Conservation (phyloP, 1,140 invertebrate species). For the Littorina saxatilis region DNA sequence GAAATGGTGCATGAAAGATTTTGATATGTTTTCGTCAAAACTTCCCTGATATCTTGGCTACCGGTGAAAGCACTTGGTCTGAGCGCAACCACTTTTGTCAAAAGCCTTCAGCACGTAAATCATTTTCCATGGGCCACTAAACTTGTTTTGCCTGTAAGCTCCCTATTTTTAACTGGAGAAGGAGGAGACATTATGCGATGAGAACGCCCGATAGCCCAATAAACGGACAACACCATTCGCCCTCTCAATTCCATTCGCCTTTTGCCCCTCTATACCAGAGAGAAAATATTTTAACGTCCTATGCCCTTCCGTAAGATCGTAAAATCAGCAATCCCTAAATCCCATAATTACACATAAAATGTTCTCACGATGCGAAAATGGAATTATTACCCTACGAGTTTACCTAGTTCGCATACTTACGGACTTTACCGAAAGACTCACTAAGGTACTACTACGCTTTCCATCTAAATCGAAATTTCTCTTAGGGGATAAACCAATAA, state of each 20-base stretch:
- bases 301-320: neutral
- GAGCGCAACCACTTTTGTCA: neutral
- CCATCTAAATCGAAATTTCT: no score
- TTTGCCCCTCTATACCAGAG: neutral
- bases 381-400: no score
- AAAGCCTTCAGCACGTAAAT: neutral
- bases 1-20: slow-evolving; percentile 17
- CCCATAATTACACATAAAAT: no score
- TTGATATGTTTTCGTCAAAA: neutral
- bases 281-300: neutral
- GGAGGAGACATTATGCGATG: slow-evolving; percentile 14
- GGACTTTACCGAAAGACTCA: no score
- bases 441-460: no score
- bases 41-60: neutral
- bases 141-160: neutral
- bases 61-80: neutral
- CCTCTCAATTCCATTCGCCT: slow-evolving; percentile 19
- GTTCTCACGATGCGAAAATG: no score
- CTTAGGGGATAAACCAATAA: no score
- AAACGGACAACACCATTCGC: neutral
- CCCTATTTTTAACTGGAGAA: slow-evolving; percentile 18
- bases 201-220: slow-evolving; percentile 1
- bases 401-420: no score
- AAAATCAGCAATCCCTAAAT: neutral
- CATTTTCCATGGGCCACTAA: neutral